A percentile compares a stretch with the other conserved stretches of the same genome.
Conservation (phyloP, 2,113 vertebrate species). For the Nothoprocta pentlandii region DNA sequence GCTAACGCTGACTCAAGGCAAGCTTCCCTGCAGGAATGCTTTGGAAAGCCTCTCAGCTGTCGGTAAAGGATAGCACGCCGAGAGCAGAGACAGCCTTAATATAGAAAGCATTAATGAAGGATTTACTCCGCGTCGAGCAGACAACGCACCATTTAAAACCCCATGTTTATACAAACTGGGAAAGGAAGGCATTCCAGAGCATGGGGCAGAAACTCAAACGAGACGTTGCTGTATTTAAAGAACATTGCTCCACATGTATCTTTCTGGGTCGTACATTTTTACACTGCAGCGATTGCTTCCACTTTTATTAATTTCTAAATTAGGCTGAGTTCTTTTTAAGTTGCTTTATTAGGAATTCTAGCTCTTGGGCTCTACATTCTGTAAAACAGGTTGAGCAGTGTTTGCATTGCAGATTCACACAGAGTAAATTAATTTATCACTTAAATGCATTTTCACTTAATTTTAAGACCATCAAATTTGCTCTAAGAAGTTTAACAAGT, state of each 20-base stretch:
- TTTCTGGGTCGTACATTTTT: neutral
- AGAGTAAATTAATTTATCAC: constrained; percentile 13
- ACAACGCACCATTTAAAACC: neutral
- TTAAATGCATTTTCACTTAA: constrained; percentile 23
- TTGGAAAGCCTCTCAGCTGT: constrained; percentile 36
- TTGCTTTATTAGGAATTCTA: neutral
- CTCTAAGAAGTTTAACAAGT: constrained; percentile 25
- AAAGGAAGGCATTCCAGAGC: constrained; percentile 12
- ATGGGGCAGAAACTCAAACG: constrained; percentile 8
- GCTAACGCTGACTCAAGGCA: neutral
- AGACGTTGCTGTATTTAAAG: neutral
- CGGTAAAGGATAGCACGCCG: neutral
- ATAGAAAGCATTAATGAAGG: constrained; percentile 39
- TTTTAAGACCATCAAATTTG: constrained; percentile 27
- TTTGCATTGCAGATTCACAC: neutral
- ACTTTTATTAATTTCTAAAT: neutral
- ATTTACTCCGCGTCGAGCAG: constrained; percentile 20
- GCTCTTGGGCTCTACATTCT: neutral
- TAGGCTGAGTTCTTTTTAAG: neutral
- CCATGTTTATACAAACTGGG: constrained; percentile 7
- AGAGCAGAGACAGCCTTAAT: constrained; percentile 16
- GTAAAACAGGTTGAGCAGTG: neutral
- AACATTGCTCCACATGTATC: neutral
- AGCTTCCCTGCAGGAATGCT: neutral
- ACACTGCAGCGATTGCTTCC: neutral